These are phyloP conservation scores for Sylvia atricapilla DNA, from an alignment of 2,113 vertebrate genomes.

Conservation along the genomic window DNA sequence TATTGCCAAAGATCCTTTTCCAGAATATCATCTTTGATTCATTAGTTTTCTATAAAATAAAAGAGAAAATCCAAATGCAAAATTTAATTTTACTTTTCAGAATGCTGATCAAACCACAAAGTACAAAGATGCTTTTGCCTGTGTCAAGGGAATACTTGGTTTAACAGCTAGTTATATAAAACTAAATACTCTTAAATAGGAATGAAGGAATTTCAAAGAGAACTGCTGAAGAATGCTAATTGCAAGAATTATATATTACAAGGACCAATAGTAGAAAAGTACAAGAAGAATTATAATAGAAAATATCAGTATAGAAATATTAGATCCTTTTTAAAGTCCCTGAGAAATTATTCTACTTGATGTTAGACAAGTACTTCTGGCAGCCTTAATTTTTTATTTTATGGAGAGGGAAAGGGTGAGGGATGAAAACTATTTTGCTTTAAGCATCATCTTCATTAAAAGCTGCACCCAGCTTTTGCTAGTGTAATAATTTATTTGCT, in stretches of 20 bases:
- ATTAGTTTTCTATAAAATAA: background rate
- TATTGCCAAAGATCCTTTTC: background rate
- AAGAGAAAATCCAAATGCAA: background rate
- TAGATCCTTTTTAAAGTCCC: background rate
- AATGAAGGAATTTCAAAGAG: background rate
- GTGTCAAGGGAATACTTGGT: background rate
- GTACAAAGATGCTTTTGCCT: background rate
- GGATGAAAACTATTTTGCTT: background rate
- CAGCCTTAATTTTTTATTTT: background rate
- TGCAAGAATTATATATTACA: background rate
- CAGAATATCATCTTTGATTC: background rate
- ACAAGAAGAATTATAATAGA: background rate
- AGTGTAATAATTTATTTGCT: background rate
- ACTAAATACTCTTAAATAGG: background rate
- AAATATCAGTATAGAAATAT: background rate
- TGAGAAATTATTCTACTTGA: background rate
- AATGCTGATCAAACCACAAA: background rate
- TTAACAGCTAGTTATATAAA: background rate
- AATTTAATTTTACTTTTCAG: background rate
- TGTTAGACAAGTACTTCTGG: background rate
- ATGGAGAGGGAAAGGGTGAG: accelerated
- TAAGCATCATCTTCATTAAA: background rate
- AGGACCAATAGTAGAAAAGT: background rate
- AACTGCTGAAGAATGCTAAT: background rate
- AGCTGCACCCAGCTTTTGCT: background rate